Base-by-base conservation (phyloP, 2,113 vertebrate genomes). In the Equus quagga region DNA sequence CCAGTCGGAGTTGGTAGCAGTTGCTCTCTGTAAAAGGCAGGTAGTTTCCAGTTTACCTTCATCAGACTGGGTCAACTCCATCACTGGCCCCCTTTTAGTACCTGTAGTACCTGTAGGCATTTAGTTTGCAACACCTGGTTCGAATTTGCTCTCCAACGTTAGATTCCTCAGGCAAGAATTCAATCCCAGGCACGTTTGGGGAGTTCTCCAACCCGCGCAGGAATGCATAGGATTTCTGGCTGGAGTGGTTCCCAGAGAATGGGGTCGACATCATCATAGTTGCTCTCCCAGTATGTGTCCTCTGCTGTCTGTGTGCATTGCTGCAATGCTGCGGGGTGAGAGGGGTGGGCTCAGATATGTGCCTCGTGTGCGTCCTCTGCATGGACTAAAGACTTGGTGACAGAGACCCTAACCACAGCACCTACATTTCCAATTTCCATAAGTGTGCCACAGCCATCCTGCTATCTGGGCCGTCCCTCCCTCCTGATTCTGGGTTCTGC, bases 201-300 rank as follows among this genome's bases (percentile, higher is more conserved):
- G 62, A 87, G 28, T 72, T 75, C 33, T 81, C 36, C 31, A 26
- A 76, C 19, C 58, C 2, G 14, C 26, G 8, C 13, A 82, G 85
- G 41, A 80, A 67, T 26, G 51, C 12, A n/a, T 1, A 15, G 1
- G 10, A 41, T 81, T 51, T 67, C 94, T 65, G n/a, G 51, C n/a
- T 64, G 21, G 51, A 6, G 14, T 33, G 23, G 24, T 60, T 94
- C 41, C 19, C 56, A 60, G 54, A 62, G 31, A 65, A 10, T 3
- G 8, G 24, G 17, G 56, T 58, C 5, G 7, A 10, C 8, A 13
- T 6, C 1, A 0, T 2, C 67, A 18, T 5, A n/a, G n/a, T 15
- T 10, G 64, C n/a, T 33, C 1, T 70, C 78, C 80, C 23, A 46
- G 4, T 2, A 4, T 2, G 64, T 41, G 10, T 28, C 19, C n/a